phyloP scores from a whole-genome alignment of 2,113 vertebrate species.

The Crotalus viridis region DNA sequence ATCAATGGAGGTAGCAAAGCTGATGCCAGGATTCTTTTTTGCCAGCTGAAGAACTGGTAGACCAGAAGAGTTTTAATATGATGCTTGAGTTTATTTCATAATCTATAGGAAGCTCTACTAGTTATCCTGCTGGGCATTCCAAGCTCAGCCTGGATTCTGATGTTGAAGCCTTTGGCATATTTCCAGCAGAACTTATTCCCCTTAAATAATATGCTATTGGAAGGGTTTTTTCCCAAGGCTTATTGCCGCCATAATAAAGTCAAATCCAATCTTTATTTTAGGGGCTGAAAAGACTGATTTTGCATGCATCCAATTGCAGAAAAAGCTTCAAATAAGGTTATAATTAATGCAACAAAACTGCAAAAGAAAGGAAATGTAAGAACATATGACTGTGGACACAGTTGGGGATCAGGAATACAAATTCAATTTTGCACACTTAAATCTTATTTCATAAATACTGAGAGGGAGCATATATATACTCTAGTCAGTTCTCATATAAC shows the following conservation, averaged over 20 bases:
- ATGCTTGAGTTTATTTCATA: neutral
- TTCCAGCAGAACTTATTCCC: neutral
- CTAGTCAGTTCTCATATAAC: neutral
- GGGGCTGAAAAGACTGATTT: neutral
- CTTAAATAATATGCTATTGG: neutral
- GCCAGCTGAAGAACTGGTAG: neutral
- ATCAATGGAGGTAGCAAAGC: neutral
- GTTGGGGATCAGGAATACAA: neutral
- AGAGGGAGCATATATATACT: neutral
- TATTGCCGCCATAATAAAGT: neutral
- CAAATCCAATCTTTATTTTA: neutral
- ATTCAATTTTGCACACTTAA: neutral
- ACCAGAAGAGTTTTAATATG: neutral
- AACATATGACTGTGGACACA: neutral
- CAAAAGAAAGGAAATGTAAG: neutral
- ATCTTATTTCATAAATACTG: neutral
- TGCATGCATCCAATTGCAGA: neutral
- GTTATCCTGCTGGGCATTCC: neutral
- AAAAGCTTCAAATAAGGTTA: neutral
- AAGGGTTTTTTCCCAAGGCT: neutral
- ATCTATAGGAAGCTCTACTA: neutral
- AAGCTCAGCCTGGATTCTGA: neutral
- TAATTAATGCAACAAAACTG: conserved; percentile 2
- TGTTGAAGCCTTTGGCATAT: neutral
- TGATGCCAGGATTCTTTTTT: neutral